phyloP scores from a whole-genome alignment of 2,888 invertebrate species.

The Pediacus dermestoides region DNA sequence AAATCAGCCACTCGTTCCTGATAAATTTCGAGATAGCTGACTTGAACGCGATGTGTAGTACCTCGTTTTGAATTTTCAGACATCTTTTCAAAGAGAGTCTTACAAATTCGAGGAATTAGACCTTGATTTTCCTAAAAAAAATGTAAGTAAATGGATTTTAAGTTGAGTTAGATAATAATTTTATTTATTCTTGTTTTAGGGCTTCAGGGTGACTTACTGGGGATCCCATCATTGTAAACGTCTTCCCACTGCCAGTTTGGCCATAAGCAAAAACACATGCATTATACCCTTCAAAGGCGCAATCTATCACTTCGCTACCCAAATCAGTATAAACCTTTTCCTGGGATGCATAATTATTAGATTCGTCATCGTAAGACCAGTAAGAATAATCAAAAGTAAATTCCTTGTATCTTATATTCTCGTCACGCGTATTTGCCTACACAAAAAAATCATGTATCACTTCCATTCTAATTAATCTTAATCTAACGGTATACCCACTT shows the following conservation, averaged over 20 bases:
- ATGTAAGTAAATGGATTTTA: conserved; percentile 3
- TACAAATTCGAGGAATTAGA: conserved; percentile 81
- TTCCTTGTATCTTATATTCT: conserved; percentile 63
- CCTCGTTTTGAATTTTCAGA: conserved; percentile 76
- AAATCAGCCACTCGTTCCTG: conserved; percentile 70
- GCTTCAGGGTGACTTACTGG: conserved; percentile 51
- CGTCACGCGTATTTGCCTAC: conserved; percentile 47
- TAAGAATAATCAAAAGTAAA: conserved; percentile 89
- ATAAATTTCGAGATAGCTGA: conserved; percentile 64
- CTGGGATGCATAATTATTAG: conserved; percentile 73
- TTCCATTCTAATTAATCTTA: neutral
- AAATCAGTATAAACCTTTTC: conserved; percentile 76
- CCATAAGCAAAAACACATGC: conserved; percentile 91
- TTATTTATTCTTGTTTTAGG: neutral
- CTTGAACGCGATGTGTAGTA: conserved; percentile 80
- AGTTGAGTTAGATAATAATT: neutral
- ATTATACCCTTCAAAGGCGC: conserved; percentile 82
- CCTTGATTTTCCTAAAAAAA: conserved; percentile 67
- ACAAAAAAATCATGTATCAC: conserved; percentile 11
- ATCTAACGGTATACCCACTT: no score
- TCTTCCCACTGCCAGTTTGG: conserved; percentile 88
- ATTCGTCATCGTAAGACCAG: conserved; percentile 73
- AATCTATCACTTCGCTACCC: conserved; percentile 74
- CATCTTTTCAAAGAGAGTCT: conserved; percentile 77
- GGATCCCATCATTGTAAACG: conserved; percentile 89